Evolutionary conservation across 2,797 vertebrate genomes (phyloP), one percentile per base, ranked within the genome.

Genomic region (Megaceryle alcyon): DNA sequence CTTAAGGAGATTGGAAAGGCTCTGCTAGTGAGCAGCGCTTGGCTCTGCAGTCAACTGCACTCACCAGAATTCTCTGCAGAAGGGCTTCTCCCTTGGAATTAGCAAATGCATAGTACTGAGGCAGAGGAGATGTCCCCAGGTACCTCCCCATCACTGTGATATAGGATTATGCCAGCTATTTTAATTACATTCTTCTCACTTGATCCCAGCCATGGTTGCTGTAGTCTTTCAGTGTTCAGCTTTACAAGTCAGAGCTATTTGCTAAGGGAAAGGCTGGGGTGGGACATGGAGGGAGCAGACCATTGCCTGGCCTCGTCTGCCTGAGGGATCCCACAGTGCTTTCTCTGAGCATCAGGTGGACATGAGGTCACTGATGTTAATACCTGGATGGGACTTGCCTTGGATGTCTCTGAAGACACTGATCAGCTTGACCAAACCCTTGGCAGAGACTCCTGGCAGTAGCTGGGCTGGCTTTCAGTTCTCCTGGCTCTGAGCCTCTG

Each of bases 401-500:
- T 33, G 54, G 19, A 5, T 54, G 46, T 43, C 72, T 91, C 85
- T 28, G 29, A 25, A 41, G 82, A 68, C 25, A 25, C 19, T 3
- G 37, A 20, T 28, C 35, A 29, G 60, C 51, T 35, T 7, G 10
- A 5, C 31, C 2, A 6, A 80, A 64, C n/a, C 64, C 75, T 86
- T 3, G 0, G 37, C 1, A 0, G 35, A 63, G 75, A 33, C 57
- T 96, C 9, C 72, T 59, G 86, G 72, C 80, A 90, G 65, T 46
- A 48, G 41, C 49, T 53, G 72, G 85, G 49, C 61, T 69, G 82
- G 48, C 76, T 60, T 51, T 56, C 56, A 3, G 5, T 33, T 33
- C 44, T 86, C 31, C 92, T 95, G 94, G 89, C 86, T 84, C 33
- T 33, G 56, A 61, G 81, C 71, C 68, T 68, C 56, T 57, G 83